Evolutionary conservation across 2,797 vertebrate genomes (phyloP).

Genomic region (Caiman crocodilus): DNA sequence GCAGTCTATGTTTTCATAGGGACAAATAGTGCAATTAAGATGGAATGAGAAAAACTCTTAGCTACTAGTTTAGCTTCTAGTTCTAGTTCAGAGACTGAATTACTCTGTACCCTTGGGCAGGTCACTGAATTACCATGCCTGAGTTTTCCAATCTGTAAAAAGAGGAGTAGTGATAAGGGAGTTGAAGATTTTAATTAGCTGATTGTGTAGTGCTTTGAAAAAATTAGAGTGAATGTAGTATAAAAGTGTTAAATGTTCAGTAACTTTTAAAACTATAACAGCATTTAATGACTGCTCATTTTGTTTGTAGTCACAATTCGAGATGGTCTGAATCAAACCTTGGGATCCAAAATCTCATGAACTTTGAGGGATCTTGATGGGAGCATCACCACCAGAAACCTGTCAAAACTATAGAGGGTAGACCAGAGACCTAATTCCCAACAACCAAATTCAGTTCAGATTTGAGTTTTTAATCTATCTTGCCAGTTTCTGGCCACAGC

Average conservation of each 20-base stretch:
- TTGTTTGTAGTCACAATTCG: constrained; percentile 28
- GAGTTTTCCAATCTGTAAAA: neutral
- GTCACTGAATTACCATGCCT: neutral
- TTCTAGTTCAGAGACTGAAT: neutral
- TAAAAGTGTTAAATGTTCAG: neutral
- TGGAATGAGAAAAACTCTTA: neutral
- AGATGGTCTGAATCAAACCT: neutral
- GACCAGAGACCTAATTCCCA: constrained; percentile 22
- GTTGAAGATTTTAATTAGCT: constrained; percentile 17
- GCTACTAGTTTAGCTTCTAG: neutral
- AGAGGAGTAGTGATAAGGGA: constrained; percentile 5
- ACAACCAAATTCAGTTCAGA: neutral
- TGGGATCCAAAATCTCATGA: neutral
- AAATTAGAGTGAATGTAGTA: constrained; percentile 29
- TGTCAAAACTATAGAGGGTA: neutral
- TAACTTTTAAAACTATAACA: neutral
- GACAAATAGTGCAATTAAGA: neutral
- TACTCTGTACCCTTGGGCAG: constrained; percentile 3
- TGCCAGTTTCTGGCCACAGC: constrained; percentile 15
- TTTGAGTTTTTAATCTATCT: neutral
- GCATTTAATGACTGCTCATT: neutral
- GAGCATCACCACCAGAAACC: constrained; percentile 1
- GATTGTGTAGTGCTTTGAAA: neutral
- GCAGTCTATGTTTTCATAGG: neutral
- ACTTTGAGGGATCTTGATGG: neutral